Percentiles rank a stretch among this genome's conserved stretches.
Conservation (phyloP, 2,888 invertebrate genomes). For the Seira ritae region DNA sequence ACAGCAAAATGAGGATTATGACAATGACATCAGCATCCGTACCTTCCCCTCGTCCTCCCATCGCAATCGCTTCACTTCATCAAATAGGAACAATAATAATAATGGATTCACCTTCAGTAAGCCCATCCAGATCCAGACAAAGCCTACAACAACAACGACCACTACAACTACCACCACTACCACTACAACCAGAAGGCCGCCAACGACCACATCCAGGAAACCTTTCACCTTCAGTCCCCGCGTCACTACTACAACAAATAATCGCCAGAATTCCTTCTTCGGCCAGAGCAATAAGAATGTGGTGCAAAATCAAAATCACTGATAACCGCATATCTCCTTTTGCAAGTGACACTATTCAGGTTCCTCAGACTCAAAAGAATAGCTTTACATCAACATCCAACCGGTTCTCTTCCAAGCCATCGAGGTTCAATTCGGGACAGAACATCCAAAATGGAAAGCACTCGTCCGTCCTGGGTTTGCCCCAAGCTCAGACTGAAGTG, state of each 20-base stretch:
- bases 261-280: conserved; percentile 3
- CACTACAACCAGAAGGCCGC: conserved; percentile 24
- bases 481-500: conserved; percentile 58
- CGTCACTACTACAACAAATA: conserved; percentile 16
- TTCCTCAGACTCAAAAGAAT: conserved; percentile 64
- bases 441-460: not conserved
- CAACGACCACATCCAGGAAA: conserved; percentile 59
- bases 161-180: conserved; percentile 47
- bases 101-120: conserved; percentile 49
- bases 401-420: conserved; percentile 51
- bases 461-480: conserved; percentile 22
- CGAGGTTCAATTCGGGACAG: not conserved
- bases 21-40: conserved; percentile 14
- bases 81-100: conserved; percentile 48
- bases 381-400: conserved; percentile 40
- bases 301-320: conserved; percentile 51
- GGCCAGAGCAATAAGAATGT: conserved; percentile 23
- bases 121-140: conserved; percentile 32
- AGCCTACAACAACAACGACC: conserved; percentile 21
- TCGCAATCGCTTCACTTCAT: conserved; percentile 35
- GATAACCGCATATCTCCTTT: conserved; percentile 59
- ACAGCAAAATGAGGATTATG: not conserved
- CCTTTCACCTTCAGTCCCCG: conserved; percentile 69
- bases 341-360: conserved; percentile 56
- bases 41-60: conserved; percentile 20